Conservation (phyloP, 2,113 vertebrate species). For the Corynorhinus townsendii region DNA sequence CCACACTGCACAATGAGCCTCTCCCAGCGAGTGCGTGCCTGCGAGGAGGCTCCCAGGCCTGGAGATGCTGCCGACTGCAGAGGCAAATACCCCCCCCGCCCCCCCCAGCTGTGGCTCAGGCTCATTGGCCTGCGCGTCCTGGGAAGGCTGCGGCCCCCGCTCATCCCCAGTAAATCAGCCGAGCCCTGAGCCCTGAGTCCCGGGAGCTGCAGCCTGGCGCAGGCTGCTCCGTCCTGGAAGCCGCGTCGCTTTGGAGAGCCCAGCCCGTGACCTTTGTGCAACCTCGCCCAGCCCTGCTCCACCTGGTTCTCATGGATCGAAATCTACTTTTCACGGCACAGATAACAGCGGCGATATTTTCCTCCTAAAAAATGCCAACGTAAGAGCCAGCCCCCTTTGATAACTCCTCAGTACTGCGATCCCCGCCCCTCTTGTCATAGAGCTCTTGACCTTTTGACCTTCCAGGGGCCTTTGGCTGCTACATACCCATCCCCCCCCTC, state of each 20-base stretch:
- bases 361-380: not conserved
- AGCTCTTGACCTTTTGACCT: not conserved
- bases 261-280: slow-evolving; percentile 46
- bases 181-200: slow-evolving; percentile 29
- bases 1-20: slow-evolving; percentile 74
- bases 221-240: slow-evolving; percentile 22
- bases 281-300: slow-evolving; percentile 31
- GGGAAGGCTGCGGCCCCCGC: slow-evolving; percentile 74
- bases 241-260: slow-evolving; percentile 31
- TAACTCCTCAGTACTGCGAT: not conserved
- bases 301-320: not conserved
- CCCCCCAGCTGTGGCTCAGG: slow-evolving; percentile 77
- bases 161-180: slow-evolving; percentile 77
- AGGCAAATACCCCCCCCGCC: slow-evolving; percentile 71
- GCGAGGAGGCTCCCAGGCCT: slow-evolving; percentile 61
- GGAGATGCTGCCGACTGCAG: slow-evolving; percentile 68
- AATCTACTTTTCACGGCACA: not conserved
- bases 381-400: not conserved
- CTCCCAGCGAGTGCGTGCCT: not conserved
- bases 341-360: not conserved
- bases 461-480: not conserved
- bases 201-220: slow-evolving; percentile 40
- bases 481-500: not conserved
- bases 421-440: not conserved
- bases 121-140: slow-evolving; percentile 74